Evolutionary conservation across 92 coral and sea anemone genomes (phyloP), one percentile per base, ranked within the genome.

Genomic region (Palythoa grandiflora): DNA sequence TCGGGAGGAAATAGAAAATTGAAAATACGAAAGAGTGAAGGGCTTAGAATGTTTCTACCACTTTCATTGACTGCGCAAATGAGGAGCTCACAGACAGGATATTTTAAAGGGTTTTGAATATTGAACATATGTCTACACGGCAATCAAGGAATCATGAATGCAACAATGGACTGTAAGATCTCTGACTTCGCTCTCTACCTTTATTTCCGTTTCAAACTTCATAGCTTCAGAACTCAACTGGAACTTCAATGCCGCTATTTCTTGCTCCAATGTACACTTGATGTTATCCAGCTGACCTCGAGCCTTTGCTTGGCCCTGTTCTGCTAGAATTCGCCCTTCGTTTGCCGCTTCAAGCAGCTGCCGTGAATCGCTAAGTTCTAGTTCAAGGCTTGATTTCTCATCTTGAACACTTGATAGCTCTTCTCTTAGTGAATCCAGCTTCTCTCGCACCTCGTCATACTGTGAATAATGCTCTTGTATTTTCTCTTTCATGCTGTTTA

Each of bases 211-310:
- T 70, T 97, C 99, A 73, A 92, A 97, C 50, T 97, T 97, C 71
- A 97, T 94, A 20, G 97, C 91, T 80, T 97, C 98, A 3, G 99
- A 97, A 77, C 99, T 97, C 71, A 97, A 90, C 77, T 95, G 98
- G 79, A 97, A 97, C 87, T 90, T 95, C 73, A 97, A 93, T 15
- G 99, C 96, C 28, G 98, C 98, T 1, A 95, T 92, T 84, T 97
- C 98, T 68, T 97, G 99, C 16, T 97, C 99, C 98, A 97, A 91
- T 89, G 96, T 92, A 88, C 95, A 97, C 77, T 90, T 91, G 79
- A 95, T 61, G 81, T 90, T 97, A 38, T 93, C 92, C 12, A 97
- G 94, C 48, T 95, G 96, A 40, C 93, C 99, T 84, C 94, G 94
- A 3, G 93, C 90, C 40, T 90, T 94, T 54, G 88, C 90, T 54